Percentiles rank a stretch among this genome's conserved stretches.
phyloP scores from a whole-genome alignment of 1,140 invertebrate genomes.

The Maconellicoccus hirsutus region DNA sequence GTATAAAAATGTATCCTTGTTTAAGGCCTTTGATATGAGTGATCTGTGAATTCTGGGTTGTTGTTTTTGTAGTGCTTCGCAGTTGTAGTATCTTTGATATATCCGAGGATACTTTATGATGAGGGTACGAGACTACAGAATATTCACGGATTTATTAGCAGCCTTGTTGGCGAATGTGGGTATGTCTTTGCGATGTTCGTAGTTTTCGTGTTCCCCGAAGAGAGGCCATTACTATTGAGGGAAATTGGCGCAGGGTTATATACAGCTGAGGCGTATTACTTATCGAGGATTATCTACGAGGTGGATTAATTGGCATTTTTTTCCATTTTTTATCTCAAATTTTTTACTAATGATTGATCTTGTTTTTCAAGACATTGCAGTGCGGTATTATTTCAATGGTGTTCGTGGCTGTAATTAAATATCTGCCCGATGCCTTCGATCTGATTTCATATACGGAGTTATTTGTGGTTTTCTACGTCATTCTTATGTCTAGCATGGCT shows the following conservation, averaged over 20 bases:
- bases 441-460: slow-evolving; percentile 34
- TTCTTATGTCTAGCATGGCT: slow-evolving; percentile 37
- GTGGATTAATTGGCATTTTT: slow-evolving; percentile 43
- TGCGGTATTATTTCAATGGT: slow-evolving; percentile 46
- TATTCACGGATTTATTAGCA: slow-evolving; percentile 52
- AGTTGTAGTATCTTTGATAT: background rate
- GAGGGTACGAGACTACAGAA: slow-evolving; percentile 53
- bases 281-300: slow-evolving; percentile 56
- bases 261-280: slow-evolving; percentile 49
- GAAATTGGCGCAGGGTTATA: slow-evolving; percentile 55
- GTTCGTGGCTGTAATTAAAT: slow-evolving; percentile 44
- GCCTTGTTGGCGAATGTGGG: slow-evolving; percentile 55
- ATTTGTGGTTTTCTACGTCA: slow-evolving; percentile 35
- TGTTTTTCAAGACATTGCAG: slow-evolving; percentile 44
- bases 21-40: background rate
- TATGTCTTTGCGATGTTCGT: slow-evolving; percentile 56
- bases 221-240: slow-evolving; percentile 50
- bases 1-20: too few species aligned
- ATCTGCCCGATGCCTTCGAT: slow-evolving; percentile 38
- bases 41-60: too few species aligned
- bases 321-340: too few species aligned
- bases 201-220: slow-evolving; percentile 53
- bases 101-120: slow-evolving; percentile 28
- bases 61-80: background rate
- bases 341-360: background rate